Base-by-base conservation (phyloP, 2,797 vertebrate species). In the Chelon labrosus region DNA sequence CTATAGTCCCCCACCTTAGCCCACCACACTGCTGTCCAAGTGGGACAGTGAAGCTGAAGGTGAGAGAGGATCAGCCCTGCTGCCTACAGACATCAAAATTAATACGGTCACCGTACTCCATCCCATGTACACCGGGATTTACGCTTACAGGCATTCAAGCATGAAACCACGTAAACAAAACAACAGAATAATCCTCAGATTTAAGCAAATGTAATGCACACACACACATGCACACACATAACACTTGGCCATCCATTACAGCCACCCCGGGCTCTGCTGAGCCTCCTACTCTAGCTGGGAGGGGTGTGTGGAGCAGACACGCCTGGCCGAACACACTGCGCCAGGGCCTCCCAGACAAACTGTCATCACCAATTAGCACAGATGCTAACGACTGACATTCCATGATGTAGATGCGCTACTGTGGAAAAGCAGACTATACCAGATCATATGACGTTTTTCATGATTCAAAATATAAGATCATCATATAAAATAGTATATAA, bases 21-120 rank as follows among this genome's bases (percentile, higher is more conserved):
- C 65, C 59, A 65, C 64, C 61, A 61, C 61, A 55, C 46, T 42
- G 69, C 64, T 38, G 52, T 78, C 86, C 85, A 85, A 75, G 65
- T 79, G 86, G 91, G 84, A 70, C 85, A 82, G 70, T 58, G 49
- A 74, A 84, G 79, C 85, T 90, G 85, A 92, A 89, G 89, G 89
- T 91, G 85, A 92, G 83, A 75, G 68, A 52, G 68, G 75, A 58
- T 84, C 73, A 82, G 70, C 70, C 66, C 75, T 31, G 79, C 68
- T 50, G 83, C 67, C 68, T 68, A 37, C 63, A 12, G 65, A 50
- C 49, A 56, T 41, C 37, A 27, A 39, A 64, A 71, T 59, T 49
- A 54, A 50, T 79, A 41, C 62, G 49, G 44, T 55, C 60, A 17
- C 60, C 19, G n/a, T 60, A 22, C n/a, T 35, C 49, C 22, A 10